A percentile compares a stretch with the other conserved stretches of the same genome.
Conservation (phyloP, 2,113 vertebrate species). For the Phodopus roborovskii region DNA sequence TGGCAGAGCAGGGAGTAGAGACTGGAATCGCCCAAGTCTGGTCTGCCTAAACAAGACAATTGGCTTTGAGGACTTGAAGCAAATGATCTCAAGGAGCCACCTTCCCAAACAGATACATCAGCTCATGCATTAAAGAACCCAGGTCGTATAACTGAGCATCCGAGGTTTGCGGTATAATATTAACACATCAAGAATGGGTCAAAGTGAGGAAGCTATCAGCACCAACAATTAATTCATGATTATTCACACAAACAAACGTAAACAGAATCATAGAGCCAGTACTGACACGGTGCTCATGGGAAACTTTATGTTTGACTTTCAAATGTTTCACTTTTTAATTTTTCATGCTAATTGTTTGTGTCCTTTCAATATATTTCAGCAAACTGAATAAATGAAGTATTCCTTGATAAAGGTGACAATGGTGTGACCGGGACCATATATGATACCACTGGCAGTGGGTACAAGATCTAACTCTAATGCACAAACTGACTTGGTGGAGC, state of each 20-base stretch:
- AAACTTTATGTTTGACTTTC: slow-evolving; percentile 43
- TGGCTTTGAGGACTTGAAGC: too few relatives aligned
- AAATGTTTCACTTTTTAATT: slow-evolving; percentile 25
- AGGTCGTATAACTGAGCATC: background rate
- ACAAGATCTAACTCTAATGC: too few relatives aligned
- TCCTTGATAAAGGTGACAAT: background rate
- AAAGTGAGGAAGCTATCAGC: slow-evolving; percentile 18
- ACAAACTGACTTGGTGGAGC: too few relatives aligned
- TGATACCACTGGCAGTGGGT: too few relatives aligned
- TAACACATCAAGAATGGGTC: background rate
- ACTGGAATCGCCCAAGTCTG: background rate
- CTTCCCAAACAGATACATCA: background rate
- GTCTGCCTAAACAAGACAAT: too few relatives aligned
- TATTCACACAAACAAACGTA: background rate
- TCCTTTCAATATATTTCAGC: slow-evolving; percentile 39
- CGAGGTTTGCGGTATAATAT: background rate
- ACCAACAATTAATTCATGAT: background rate
- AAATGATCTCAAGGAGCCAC: background rate
- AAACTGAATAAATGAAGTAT: slow-evolving; percentile 15
- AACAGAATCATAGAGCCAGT: background rate
- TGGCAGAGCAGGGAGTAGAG: background rate
- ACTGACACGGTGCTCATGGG: background rate
- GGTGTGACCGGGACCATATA: too few relatives aligned
- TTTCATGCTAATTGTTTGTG: slow-evolving; percentile 25
- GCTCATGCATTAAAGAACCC: background rate